A percentile compares a stretch with the other conserved stretches of the same genome.
Conservation (phyloP, 2,888 invertebrate species). For the Merodon equestris region DNA sequence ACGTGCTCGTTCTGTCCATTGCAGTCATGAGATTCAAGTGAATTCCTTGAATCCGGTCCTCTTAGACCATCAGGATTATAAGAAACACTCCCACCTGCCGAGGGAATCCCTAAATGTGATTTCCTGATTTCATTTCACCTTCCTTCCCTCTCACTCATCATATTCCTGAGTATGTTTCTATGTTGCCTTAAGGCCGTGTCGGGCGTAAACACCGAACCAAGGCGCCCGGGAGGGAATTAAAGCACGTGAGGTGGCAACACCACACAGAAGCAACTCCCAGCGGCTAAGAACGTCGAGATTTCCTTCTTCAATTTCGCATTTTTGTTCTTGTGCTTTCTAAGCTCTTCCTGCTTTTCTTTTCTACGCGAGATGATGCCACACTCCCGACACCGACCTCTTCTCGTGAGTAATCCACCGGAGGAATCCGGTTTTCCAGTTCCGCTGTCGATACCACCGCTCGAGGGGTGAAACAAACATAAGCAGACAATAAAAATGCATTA, state of each 20-base stretch:
- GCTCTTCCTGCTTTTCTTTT: not conserved
- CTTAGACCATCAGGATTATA: too few relatives aligned
- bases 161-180: conserved; percentile 7
- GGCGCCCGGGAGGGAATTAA: not conserved
- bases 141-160: conserved; percentile 13
- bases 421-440: too few relatives aligned
- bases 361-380: not conserved
- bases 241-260: too few relatives aligned
- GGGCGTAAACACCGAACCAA: conserved; percentile 33
- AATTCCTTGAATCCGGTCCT: too few relatives aligned
- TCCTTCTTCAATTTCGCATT: conserved; percentile 32
- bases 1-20: too few relatives aligned
- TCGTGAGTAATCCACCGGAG: too few relatives aligned
- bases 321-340: not conserved
- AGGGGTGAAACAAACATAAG: conserved; percentile 39
- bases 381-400: too few relatives aligned
- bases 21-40: too few relatives aligned
- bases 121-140: conserved; percentile 42
- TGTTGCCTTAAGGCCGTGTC: conserved; percentile 14
- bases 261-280: not conserved
- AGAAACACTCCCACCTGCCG: too few relatives aligned
- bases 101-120: conserved; percentile 42
- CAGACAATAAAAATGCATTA: conserved; percentile 68
- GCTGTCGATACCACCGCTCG: too few relatives aligned
- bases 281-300: conserved; percentile 42